A percentile compares a stretch with the other conserved stretches of the same genome.
phyloP scores from a whole-genome alignment of 1,140 invertebrate genomes.

The Cylas formicarius region DNA sequence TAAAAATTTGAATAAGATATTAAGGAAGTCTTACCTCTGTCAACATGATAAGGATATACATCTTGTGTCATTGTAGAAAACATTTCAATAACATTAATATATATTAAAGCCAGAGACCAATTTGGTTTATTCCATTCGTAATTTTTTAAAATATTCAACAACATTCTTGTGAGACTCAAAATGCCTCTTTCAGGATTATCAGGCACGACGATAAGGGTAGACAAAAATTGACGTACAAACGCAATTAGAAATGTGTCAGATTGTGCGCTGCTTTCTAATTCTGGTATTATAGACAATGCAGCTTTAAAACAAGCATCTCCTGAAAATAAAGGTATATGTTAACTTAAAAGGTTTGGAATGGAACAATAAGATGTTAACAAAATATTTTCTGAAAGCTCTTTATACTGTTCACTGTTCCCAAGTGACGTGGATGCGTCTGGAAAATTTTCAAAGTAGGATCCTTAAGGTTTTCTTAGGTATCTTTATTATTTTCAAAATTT shows the following conservation, averaged over 20 bases:
- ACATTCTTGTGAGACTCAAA: conserved; percentile 65
- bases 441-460: no score
- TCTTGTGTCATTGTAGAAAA: conserved; percentile 69
- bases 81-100: conserved; percentile 65
- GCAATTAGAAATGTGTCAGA: conserved; percentile 65
- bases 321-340: conserved; percentile 45
- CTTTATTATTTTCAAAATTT: no score
- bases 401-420: no score
- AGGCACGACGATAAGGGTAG: conserved; percentile 77
- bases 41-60: conserved; percentile 72
- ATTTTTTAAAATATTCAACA: conserved; percentile 67
- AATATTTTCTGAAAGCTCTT: no score
- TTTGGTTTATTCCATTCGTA: conserved; percentile 56
- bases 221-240: conserved; percentile 72
- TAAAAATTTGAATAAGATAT: not conserved
- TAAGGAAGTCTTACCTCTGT: conserved; percentile 50
- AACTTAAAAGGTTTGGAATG: no score
- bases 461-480: no score
- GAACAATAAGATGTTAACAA: no score
- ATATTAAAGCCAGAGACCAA: conserved; percentile 53
- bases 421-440: no score
- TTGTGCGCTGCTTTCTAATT: conserved; percentile 72
- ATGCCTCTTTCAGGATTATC: conserved; percentile 82
- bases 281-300: conserved; percentile 69
- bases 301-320: conserved; percentile 92